Evolutionary conservation across 2,113 vertebrate species (phyloP).

Genomic region (Elanoides forficatus): DNA sequence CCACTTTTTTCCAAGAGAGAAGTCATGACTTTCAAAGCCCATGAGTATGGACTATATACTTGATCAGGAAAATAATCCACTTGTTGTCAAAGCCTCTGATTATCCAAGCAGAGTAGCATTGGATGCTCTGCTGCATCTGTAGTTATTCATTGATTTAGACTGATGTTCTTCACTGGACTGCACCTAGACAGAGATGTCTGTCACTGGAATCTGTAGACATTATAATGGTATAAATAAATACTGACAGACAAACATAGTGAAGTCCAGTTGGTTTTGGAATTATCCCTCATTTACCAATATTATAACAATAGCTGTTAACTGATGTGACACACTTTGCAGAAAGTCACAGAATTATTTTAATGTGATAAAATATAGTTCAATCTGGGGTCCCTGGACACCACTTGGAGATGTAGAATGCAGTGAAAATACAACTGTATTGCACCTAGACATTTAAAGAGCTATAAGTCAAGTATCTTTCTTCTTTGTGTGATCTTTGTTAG

Average conservation of each 20-base stretch:
- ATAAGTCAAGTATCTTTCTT: background rate
- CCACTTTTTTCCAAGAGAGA: background rate
- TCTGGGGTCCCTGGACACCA: background rate
- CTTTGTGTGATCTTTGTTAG: background rate
- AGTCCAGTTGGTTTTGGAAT: background rate
- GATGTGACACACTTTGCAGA: background rate
- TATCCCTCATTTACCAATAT: background rate
- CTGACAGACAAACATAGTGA: background rate
- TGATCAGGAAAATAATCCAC: background rate
- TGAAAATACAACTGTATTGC: background rate
- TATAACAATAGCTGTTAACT: background rate
- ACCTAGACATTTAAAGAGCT: background rate
- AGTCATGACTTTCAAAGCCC: background rate
- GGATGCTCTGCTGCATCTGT: background rate
- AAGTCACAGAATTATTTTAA: background rate
- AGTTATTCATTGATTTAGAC: background rate
- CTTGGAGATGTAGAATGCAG: background rate
- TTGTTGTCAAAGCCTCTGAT: background rate
- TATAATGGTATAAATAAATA: background rate
- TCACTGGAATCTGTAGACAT: background rate
- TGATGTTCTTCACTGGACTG: background rate
- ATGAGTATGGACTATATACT: background rate
- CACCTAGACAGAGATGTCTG: background rate
- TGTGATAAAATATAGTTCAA: background rate
- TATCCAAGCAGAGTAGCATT: background rate